These are phyloP conservation scores for Meriones unguiculatus DNA, from an alignment of 2,113 vertebrate species.

Conservation along the genomic window DNA sequence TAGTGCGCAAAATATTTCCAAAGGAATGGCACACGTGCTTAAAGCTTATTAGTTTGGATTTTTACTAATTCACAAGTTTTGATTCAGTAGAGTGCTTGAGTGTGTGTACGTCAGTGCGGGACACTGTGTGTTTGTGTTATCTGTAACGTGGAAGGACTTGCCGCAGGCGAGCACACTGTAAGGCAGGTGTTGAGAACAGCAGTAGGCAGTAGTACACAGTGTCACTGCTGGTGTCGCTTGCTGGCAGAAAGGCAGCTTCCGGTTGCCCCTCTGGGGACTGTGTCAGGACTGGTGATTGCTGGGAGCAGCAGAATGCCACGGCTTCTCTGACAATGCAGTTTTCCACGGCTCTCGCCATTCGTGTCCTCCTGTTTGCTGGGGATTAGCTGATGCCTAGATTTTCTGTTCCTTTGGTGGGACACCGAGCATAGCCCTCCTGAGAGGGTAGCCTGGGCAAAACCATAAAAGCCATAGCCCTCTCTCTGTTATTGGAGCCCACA, in stretches of 20 bases:
- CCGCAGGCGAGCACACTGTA: not conserved
- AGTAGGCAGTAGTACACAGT: not conserved
- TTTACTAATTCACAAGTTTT: conserved; percentile 14
- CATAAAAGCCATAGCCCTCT: not conserved
- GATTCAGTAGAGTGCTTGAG: not conserved
- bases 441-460: not conserved
- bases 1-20: not conserved
- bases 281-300: not conserved
- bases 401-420: not conserved
- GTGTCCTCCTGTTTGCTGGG: not conserved
- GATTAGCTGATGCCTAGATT: not conserved
- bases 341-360: not conserved
- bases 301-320: not conserved
- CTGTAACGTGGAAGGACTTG: not conserved
- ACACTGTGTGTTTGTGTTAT: not conserved
- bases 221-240: not conserved
- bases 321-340: not conserved
- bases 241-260: not conserved
- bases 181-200: not conserved
- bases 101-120: not conserved
- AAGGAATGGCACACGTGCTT: not conserved
- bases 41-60: not conserved
- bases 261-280: not conserved
- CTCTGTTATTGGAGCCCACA: not conserved
- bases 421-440: not conserved